Percentiles rank a stretch among this genome's conserved stretches.
phyloP scores from a whole-genome alignment of 2,797 vertebrate species.

The Catharus ustulatus region DNA sequence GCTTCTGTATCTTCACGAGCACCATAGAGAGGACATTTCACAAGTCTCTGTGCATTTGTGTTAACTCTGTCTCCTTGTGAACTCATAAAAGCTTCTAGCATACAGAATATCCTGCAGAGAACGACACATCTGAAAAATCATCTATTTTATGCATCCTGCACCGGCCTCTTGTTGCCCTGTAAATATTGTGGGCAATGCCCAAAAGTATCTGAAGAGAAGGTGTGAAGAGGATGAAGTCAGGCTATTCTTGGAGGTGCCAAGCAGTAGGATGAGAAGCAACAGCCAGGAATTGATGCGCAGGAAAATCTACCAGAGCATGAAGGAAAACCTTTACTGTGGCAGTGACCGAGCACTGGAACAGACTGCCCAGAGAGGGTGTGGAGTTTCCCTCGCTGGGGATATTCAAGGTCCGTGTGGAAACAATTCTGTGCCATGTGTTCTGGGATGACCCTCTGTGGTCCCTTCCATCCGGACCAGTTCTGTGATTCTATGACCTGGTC shows the following conservation, averaged over 20 bases:
- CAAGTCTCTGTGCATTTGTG: neutral
- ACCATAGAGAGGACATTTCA: neutral
- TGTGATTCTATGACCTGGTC: too few relatives aligned
- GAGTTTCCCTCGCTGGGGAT: neutral
- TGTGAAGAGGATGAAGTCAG: neutral
- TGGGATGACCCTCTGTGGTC: neutral
- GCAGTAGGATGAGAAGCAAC: neutral
- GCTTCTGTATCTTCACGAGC: neutral
- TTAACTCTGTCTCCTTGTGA: neutral
- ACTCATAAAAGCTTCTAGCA: neutral
- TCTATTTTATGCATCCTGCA: accelerated
- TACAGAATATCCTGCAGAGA: neutral
- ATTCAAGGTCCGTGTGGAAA: neutral
- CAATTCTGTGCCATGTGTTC: neutral
- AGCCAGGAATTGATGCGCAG: neutral
- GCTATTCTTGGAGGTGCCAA: neutral
- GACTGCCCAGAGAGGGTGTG: neutral
- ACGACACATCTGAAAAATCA: neutral
- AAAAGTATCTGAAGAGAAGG: neutral
- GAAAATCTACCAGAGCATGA: neutral
- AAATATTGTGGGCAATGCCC: neutral
- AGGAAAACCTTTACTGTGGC: neutral
- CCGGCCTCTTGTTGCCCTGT: neutral
- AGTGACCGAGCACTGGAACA: neutral
- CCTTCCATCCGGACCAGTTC: neutral